Evolutionary conservation across 2,113 vertebrate species (phyloP).

Genomic region (Nerophis lumbriciformis): DNA sequence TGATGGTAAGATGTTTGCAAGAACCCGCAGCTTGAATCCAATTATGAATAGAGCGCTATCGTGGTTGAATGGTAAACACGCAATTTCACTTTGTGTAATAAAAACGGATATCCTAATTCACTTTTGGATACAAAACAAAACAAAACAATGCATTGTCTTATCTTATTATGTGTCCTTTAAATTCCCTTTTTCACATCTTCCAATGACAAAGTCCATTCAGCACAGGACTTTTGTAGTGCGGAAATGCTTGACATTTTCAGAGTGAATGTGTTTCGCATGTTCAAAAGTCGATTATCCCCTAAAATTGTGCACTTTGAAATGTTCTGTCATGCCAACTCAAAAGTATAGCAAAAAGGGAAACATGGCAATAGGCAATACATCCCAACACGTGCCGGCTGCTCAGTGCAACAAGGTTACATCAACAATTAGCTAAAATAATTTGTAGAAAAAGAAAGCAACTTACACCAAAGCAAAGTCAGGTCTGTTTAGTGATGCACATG

Average conservation of each 20-base stretch:
- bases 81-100: slow-evolving; percentile 53
- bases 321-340: too few relatives aligned
- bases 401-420: too few relatives aligned
- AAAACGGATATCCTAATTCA: slow-evolving; percentile 60
- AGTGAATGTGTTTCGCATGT: neutral
- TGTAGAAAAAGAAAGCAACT: too few relatives aligned
- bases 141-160: slow-evolving; percentile 35
- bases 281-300: too few relatives aligned
- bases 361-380: too few relatives aligned
- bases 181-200: slow-evolving; percentile 50
- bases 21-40: slow-evolving; percentile 60
- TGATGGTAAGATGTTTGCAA: slow-evolving; percentile 56
- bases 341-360: too few relatives aligned
- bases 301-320: too few relatives aligned
- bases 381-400: too few relatives aligned
- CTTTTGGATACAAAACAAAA: slow-evolving; percentile 34
- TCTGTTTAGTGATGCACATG: too few relatives aligned
- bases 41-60: slow-evolving; percentile 60
- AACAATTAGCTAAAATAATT: too few relatives aligned
- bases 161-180: slow-evolving; percentile 51
- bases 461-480: too few relatives aligned
- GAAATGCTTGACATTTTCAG: slow-evolving; percentile 5
- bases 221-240: neutral
- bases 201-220: slow-evolving; percentile 39
- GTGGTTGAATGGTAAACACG: slow-evolving; percentile 54